phyloP scores from a whole-genome alignment of 2,113 vertebrate species.

The Perognathus longimembris region DNA sequence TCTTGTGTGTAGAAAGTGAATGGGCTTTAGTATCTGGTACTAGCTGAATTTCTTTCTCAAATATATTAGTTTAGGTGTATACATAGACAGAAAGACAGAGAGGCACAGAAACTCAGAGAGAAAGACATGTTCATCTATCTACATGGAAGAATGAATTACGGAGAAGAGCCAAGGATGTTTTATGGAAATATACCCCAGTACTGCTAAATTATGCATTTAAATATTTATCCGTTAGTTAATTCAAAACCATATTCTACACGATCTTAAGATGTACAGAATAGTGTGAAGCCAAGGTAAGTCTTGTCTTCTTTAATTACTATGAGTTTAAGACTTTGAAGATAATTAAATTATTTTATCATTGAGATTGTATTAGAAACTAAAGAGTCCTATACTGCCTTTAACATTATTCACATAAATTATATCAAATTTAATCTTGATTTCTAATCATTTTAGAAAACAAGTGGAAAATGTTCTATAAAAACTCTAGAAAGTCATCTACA shows the following conservation, averaged over 20 bases:
- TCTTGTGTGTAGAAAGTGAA: too few relatives aligned
- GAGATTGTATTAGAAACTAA: background rate
- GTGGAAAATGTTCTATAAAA: background rate
- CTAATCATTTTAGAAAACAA: background rate
- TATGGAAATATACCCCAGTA: background rate
- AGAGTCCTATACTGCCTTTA: background rate
- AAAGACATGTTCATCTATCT: background rate
- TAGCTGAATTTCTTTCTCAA: too few relatives aligned
- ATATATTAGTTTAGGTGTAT: background rate
- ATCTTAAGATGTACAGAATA: background rate
- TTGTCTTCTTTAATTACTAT: background rate
- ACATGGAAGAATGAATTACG: background rate
- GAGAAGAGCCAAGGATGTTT: background rate
- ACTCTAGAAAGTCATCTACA: background rate
- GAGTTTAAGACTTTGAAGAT: background rate
- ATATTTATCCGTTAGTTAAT: background rate
- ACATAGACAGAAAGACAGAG: too few relatives aligned
- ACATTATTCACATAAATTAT: background rate
- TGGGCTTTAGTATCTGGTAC: too few relatives aligned
- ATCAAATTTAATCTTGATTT: background rate
- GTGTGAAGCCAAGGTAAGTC: background rate
- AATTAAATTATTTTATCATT: background rate
- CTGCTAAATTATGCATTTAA: background rate
- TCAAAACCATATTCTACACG: background rate
- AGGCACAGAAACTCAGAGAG: background rate